A percentile compares a stretch with the other conserved stretches of the same genome.
phyloP scores from a whole-genome alignment of 2,888 invertebrate species.

The Busseola fusca region DNA sequence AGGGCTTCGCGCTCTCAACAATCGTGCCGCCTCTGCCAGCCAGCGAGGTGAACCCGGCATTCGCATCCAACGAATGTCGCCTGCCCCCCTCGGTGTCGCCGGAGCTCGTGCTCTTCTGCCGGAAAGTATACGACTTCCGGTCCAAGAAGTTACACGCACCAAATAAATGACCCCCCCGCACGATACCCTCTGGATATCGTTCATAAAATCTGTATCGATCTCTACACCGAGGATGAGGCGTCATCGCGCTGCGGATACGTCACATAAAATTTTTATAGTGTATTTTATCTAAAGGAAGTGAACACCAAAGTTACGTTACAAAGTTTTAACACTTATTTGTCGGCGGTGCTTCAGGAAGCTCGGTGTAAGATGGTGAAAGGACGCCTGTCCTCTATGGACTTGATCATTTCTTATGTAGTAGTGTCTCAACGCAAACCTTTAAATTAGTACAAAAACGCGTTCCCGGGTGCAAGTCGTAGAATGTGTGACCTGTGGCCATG shows the following conservation, averaged over 20 bases:
- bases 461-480: constrained; percentile 77
- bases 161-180: constrained; percentile 77
- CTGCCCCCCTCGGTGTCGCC: constrained; percentile 90
- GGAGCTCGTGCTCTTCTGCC: constrained; percentile 97
- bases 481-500: constrained; percentile 76
- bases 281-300: constrained; percentile 63
- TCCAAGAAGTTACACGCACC: constrained; percentile 92
- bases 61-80: constrained; percentile 89
- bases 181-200: constrained; percentile 60
- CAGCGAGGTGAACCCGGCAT: constrained; percentile 87
- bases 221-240: constrained; percentile 49
- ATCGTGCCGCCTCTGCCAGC: constrained; percentile 92
- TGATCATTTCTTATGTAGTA: constrained; percentile 67
- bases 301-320: constrained; percentile 75
- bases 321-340: constrained; percentile 51
- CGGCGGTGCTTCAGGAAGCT: constrained; percentile 55
- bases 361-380: constrained; percentile 39
- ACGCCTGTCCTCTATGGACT: constrained; percentile 42
- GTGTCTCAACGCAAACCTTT: constrained; percentile 72
- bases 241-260: constrained; percentile 41
- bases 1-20: constrained; percentile 92
- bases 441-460: constrained; percentile 84
- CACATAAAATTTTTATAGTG: constrained; percentile 56
- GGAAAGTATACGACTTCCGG: constrained; percentile 97
- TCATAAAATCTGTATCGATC: constrained; percentile 62